phyloP scores from a whole-genome alignment of 2,113 vertebrate species.

The Xyrauchen texanus region DNA sequence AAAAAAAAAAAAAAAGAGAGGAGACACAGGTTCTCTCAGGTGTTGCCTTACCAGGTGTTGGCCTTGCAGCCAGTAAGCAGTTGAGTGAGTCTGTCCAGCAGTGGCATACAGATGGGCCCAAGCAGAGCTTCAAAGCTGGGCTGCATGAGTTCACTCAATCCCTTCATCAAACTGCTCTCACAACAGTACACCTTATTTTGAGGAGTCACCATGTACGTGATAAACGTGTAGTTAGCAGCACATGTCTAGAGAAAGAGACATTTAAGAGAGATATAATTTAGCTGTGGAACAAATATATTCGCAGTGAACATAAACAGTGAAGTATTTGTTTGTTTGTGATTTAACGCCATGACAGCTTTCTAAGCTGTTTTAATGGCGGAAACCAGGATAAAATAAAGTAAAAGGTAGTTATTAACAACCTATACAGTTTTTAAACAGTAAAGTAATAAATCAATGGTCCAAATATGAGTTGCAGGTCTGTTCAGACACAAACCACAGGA shows the following conservation, averaged over 20 bases:
- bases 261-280: background rate
- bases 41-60: slow-evolving; percentile 83
- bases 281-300: no score
- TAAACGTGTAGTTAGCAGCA: slow-evolving; percentile 94
- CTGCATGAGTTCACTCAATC: slow-evolving; percentile 93
- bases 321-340: no score
- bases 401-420: no score
- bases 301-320: no score
- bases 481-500: no score
- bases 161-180: slow-evolving; percentile 93
- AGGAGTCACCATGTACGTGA: slow-evolving; percentile 96
- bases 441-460: no score
- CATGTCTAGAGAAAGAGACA: slow-evolving; percentile 77
- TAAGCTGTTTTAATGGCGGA: no score
- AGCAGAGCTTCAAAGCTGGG: slow-evolving; percentile 92
- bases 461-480: no score
- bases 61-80: slow-evolving; percentile 89
- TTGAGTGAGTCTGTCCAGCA: slow-evolving; percentile 91
- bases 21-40: background rate
- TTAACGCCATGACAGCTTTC: no score
- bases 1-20: no score
- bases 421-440: no score
- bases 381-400: no score
- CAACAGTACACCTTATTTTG: slow-evolving; percentile 98
- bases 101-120: slow-evolving; percentile 94